phyloP scores from a whole-genome alignment of 1,140 invertebrate species.

The Nixonia krombeini region DNA sequence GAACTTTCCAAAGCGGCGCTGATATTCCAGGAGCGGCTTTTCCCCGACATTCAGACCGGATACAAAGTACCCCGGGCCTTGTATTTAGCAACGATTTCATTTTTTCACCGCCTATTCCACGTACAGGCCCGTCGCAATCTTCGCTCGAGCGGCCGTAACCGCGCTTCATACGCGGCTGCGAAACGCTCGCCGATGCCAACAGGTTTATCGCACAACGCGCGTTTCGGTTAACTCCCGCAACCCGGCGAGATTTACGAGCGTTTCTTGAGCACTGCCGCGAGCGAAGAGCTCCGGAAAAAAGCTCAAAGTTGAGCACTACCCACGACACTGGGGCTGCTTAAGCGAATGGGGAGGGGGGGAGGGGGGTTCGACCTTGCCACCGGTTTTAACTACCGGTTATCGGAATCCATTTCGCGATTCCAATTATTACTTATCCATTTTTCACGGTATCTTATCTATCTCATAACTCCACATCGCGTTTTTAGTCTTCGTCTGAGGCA shows the following conservation, averaged over 20 bases:
- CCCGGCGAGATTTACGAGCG: conserved; percentile 28
- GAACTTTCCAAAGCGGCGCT: not conserved
- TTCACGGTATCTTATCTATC: conserved; percentile 9
- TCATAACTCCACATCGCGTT: conserved; percentile 13
- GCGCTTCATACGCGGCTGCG: conserved; percentile 23
- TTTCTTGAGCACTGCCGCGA: conserved; percentile 17
- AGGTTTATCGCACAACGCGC: conserved; percentile 30
- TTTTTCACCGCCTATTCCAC: conserved; percentile 18
- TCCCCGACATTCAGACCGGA: conserved; percentile 2
- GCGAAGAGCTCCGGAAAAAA: conserved; percentile 20
- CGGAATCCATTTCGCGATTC: conserved; percentile 18
- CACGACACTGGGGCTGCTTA: conserved; percentile 18
- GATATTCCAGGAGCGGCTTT: conserved; percentile 6
- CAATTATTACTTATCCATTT: conserved; percentile 22
- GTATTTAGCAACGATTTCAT: conserved; percentile 10
- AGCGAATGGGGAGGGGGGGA: conserved; percentile 13
- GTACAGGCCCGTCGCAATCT: conserved; percentile 14
- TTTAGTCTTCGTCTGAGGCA: too few species aligned
- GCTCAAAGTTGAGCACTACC: conserved; percentile 13
- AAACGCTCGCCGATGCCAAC: conserved; percentile 25
- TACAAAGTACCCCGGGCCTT: conserved; percentile 11
- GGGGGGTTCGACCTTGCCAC: conserved; percentile 22
- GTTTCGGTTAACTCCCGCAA: conserved; percentile 32
- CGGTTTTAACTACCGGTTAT: conserved; percentile 27
- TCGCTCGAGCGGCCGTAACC: conserved; percentile 16